These are phyloP conservation scores for Rhinophrynus dorsalis DNA, from an alignment of 2,797 vertebrate species.

Conservation along the genomic window DNA sequence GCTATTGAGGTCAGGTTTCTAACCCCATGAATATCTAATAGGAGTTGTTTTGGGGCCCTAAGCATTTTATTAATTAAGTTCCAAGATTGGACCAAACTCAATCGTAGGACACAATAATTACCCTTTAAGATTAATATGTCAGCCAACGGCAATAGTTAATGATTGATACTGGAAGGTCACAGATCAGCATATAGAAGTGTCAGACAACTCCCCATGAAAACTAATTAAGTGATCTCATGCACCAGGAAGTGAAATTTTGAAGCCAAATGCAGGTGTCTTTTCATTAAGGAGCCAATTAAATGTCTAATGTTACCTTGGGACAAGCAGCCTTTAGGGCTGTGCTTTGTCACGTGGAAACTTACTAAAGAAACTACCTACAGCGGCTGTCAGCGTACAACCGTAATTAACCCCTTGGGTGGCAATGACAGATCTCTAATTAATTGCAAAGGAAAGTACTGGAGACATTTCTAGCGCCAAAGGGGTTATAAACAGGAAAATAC, in stretches of 20 bases:
- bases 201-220: not conserved
- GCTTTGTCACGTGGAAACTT: not conserved
- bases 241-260: not conserved
- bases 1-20: too few species aligned
- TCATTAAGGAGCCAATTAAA: not conserved
- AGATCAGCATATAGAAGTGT: not conserved
- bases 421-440: too few species aligned
- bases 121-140: too few species aligned
- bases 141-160: not conserved
- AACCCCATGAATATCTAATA: too few species aligned
- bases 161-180: not conserved
- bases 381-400: too few species aligned
- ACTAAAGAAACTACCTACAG: not conserved
- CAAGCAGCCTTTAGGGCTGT: not conserved
- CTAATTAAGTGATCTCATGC: not conserved
- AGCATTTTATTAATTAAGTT: too few species aligned
- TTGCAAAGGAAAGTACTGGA: not conserved
- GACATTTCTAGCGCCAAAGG: not conserved
- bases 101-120: too few species aligned
- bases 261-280: not conserved
- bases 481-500: not conserved
- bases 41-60: too few species aligned
- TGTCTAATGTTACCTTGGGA: not conserved
- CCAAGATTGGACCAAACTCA: too few species aligned
- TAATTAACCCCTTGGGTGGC: too few species aligned